A percentile compares a stretch with the other conserved stretches of the same genome.
phyloP scores from a whole-genome alignment of 92 coral and sea anemone species.

The Epizoanthus illoricatus region DNA sequence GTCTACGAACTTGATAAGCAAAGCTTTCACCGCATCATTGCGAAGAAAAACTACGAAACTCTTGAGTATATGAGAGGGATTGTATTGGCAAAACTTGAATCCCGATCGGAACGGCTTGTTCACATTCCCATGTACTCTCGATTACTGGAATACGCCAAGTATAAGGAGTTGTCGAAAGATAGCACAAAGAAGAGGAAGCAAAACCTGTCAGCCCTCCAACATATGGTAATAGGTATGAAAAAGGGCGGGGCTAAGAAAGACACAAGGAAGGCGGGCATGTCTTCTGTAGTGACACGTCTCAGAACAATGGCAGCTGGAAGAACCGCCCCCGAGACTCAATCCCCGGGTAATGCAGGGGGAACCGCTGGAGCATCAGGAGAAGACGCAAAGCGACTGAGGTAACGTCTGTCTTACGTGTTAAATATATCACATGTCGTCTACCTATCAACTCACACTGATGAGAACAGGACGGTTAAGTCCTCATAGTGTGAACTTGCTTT shows the following conservation, averaged over 20 bases:
- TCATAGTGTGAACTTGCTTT: no score
- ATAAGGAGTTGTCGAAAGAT: slow-evolving; percentile 8
- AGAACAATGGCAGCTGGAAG: neutral
- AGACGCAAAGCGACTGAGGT: slow-evolving; percentile 18
- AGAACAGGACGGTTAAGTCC: no score
- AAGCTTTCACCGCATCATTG: slow-evolving; percentile 69
- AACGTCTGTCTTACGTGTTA: neutral
- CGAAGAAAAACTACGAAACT: slow-evolving; percentile 66
- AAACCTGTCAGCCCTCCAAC: slow-evolving; percentile 6
- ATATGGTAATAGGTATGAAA: neutral
- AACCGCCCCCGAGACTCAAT: neutral
- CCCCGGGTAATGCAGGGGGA: neutral
- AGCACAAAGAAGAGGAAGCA: slow-evolving; percentile 1
- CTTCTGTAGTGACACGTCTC: neutral
- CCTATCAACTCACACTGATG: no score
- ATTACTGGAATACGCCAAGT: slow-evolving; percentile 48
- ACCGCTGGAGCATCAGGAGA: neutral
- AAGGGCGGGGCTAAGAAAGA: neutral
- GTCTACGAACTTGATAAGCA: slow-evolving; percentile 79
- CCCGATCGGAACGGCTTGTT: slow-evolving; percentile 50
- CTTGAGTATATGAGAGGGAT: slow-evolving; percentile 51
- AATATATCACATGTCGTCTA: no score
- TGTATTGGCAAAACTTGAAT: slow-evolving; percentile 54
- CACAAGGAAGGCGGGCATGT: neutral
- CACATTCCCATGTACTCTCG: slow-evolving; percentile 63